Conservation (phyloP, 2,797 vertebrate species). For the Cetoscarus ocellatus region DNA sequence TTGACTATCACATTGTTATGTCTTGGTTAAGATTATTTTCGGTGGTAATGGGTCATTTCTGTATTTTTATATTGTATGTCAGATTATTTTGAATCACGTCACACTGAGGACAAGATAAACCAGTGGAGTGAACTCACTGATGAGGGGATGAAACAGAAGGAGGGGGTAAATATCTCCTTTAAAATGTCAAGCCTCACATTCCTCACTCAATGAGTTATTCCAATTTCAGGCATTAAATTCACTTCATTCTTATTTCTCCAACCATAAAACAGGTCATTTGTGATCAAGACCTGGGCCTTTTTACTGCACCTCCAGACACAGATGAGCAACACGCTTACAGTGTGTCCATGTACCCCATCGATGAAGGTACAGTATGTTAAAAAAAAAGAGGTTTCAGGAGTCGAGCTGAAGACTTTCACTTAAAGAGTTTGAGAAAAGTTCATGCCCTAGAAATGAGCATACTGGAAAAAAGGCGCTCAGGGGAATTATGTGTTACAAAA, state of each 20-base stretch:
- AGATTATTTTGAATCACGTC: conserved; percentile 57
- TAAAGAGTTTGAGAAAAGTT: too few species aligned
- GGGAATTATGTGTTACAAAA: too few species aligned
- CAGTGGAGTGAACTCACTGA: conserved; percentile 67
- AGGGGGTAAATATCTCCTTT: conserved; percentile 74
- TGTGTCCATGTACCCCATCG: conserved; percentile 13
- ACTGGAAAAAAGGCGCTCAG: too few species aligned
- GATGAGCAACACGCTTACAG: not conserved
- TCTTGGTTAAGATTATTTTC: not conserved
- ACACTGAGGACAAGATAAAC: conserved; percentile 60
- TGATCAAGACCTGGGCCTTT: conserved; percentile 63
- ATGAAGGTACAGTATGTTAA: conserved; percentile 57
- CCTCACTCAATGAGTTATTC: not conserved
- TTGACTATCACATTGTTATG: too few species aligned
- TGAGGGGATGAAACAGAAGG: conserved; percentile 71
- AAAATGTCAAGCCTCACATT: not conserved
- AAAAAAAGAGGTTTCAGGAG: too few species aligned
- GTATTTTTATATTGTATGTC: conserved; percentile 4
- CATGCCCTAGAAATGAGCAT: too few species aligned
- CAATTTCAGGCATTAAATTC: not conserved
- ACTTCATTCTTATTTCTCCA: not conserved
- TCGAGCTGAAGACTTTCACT: too few species aligned
- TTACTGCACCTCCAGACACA: conserved; percentile 13
- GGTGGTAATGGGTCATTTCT: not conserved
- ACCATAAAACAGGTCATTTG: conserved; percentile 73